Evolutionary conservation across 1,140 invertebrate species (phyloP).

Genomic region (Ceratosolen fusciceps): DNA sequence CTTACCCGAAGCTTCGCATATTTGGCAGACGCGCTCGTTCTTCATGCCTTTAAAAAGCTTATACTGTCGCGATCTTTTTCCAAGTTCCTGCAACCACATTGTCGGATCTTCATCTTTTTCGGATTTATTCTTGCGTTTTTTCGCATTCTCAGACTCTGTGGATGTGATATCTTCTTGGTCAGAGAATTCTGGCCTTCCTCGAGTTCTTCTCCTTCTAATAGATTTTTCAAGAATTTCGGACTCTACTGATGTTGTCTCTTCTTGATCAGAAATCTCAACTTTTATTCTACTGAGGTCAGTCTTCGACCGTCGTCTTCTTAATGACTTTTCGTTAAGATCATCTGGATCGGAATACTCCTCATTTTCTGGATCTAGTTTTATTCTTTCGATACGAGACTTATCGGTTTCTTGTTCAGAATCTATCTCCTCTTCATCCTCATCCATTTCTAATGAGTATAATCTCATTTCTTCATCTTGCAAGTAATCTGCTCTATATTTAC

Average conservation of each 20-base stretch:
- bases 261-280: conserved; percentile 40
- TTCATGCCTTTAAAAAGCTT: conserved; percentile 76
- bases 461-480: conserved; percentile 33
- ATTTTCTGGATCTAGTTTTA: neutral
- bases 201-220: conserved; percentile 9
- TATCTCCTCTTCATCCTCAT: conserved; percentile 28
- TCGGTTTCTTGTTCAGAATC: conserved; percentile 9
- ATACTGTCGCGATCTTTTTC: conserved; percentile 64
- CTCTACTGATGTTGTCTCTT: conserved; percentile 48
- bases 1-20: conserved; percentile 76
- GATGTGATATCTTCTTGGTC: conserved; percentile 36
- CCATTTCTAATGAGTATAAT: conserved; percentile 27
- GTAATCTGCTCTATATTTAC: conserved; percentile 56
- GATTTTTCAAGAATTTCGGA: conserved; percentile 45
- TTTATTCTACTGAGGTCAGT: conserved; percentile 17
- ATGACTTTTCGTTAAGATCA: conserved; percentile 16
- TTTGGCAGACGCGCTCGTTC: conserved; percentile 77
- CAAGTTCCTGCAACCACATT: conserved; percentile 37
- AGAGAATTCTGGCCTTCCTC: conserved; percentile 36
- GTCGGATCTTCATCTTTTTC: conserved; percentile 48
- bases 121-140: conserved; percentile 52
- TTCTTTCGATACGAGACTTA: neutral
- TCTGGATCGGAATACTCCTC: conserved; percentile 22
- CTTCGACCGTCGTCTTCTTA: conserved; percentile 30
- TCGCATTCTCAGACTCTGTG: conserved; percentile 46